Evolutionary conservation across 1,140 invertebrate genomes (phyloP).

Genomic region (Heterodera carotae): DNA sequence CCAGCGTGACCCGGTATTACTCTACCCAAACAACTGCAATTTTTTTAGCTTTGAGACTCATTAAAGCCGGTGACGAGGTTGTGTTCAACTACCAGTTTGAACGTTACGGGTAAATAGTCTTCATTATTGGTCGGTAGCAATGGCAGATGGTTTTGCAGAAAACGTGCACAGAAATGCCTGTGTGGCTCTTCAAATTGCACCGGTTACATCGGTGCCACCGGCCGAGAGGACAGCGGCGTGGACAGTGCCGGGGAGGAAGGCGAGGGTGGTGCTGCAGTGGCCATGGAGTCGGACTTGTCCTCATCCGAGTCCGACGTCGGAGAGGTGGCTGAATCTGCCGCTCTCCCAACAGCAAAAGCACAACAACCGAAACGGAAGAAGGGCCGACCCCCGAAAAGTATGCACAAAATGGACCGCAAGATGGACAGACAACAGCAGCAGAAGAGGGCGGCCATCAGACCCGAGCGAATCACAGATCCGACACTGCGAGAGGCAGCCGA

Average conservation of each 20-base stretch:
- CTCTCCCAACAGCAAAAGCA: not conserved
- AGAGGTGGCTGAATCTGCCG: not conserved
- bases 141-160: constrained; percentile 13
- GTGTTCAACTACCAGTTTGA: constrained; percentile 99
- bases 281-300: constrained; percentile 11
- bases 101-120: constrained; percentile 36
- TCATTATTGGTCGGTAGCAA: no score
- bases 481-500: constrained; percentile 34
- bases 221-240: constrained; percentile 34
- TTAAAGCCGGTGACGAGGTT: constrained; percentile 85
- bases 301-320: constrained; percentile 28
- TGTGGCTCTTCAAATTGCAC: constrained; percentile 48
- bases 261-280: constrained; percentile 31
- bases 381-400: not conserved
- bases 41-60: constrained; percentile 83
- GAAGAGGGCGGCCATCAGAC: constrained; percentile 10
- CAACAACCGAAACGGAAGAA: not conserved
- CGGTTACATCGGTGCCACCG: constrained; percentile 42
- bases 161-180: constrained; percentile 39
- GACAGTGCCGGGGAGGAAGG: constrained; percentile 40
- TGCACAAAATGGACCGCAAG: not conserved
- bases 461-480: constrained; percentile 8
- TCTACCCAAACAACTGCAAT: no score
- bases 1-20: no score
- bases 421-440: constrained; percentile 23